A percentile compares a stretch with the other conserved stretches of the same genome.
phyloP scores from a whole-genome alignment of 2,113 vertebrate genomes.

The Hirundichthys speculiger region DNA sequence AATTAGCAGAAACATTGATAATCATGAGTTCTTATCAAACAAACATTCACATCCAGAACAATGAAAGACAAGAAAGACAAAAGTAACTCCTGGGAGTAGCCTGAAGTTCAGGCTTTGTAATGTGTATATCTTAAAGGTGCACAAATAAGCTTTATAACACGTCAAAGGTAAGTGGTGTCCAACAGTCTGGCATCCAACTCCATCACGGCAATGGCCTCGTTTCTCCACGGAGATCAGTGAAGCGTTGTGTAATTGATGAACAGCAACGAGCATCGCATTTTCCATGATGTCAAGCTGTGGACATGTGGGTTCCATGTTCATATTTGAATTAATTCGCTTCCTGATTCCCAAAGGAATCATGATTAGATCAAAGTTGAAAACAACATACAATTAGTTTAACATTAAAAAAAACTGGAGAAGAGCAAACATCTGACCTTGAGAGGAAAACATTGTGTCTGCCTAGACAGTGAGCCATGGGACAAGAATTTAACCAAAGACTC shows the following conservation, averaged over 20 bases:
- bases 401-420: background rate
- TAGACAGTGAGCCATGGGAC: background rate
- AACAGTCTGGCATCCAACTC: no score
- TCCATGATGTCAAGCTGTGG: slow-evolving; percentile 12
- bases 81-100: no score
- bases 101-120: no score
- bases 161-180: no score
- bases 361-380: background rate
- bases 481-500: background rate
- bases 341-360: background rate
- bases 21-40: no score
- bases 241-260: slow-evolving; percentile 15
- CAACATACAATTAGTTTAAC: background rate
- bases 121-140: no score
- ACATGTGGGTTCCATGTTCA: background rate
- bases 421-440: background rate
- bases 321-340: background rate
- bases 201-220: background rate
- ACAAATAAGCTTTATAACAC: no score
- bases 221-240: slow-evolving; percentile 7
- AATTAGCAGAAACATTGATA: no score
- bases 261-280: slow-evolving; percentile 2
- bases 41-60: no score
- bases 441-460: background rate
- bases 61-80: no score